phyloP scores from a whole-genome alignment of 35 echinoderm and acorn worm genomes.

The Acanthaster planci region DNA sequence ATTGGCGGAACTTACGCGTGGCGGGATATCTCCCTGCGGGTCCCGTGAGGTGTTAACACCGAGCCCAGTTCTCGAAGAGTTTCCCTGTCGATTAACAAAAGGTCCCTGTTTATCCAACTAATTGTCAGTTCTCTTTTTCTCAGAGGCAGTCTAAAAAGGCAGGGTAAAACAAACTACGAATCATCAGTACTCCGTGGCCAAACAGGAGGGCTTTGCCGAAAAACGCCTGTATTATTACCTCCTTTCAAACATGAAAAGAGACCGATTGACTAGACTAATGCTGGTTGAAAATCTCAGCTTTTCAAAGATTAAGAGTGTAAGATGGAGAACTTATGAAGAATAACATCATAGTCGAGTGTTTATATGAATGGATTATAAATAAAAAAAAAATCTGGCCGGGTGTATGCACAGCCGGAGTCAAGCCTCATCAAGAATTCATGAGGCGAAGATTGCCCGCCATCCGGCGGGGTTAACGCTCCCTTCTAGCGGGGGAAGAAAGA shows the following conservation, averaged over 20 bases:
- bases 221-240: too few species aligned
- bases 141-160: too few species aligned
- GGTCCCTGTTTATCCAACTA: constrained; percentile 27
- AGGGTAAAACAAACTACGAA: too few species aligned
- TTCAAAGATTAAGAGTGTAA: too few species aligned
- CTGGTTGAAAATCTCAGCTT: too few species aligned
- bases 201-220: too few species aligned
- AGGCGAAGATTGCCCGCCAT: constrained; percentile 27
- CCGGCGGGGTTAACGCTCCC: constrained; percentile 28
- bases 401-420: neutral
- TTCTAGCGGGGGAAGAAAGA: neutral
- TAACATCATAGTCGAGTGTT: too few species aligned
- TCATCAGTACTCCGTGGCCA: too few species aligned
- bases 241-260: too few species aligned
- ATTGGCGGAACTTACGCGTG: neutral
- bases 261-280: too few species aligned
- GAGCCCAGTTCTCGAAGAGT: neutral
- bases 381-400: neutral
- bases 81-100: constrained; percentile 15
- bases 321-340: too few species aligned
- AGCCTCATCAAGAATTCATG: constrained; percentile 31
- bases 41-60: constrained; percentile 1
- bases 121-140: neutral
- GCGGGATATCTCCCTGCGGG: neutral
- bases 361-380: neutral